These are phyloP conservation scores for Boloria selene DNA, from an alignment of 2,888 invertebrate genomes.

Conservation along the genomic window DNA sequence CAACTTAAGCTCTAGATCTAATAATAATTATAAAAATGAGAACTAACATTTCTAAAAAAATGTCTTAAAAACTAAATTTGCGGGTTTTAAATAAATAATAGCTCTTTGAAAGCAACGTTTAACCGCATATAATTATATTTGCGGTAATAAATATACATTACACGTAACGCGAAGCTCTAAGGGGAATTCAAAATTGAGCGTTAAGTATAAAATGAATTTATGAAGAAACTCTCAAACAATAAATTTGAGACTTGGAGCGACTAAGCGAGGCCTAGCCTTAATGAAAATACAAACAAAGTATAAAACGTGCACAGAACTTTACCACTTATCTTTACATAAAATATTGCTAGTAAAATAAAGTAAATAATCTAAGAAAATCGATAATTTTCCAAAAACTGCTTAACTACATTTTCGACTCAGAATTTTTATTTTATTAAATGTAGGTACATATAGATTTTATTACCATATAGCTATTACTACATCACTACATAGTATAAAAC, in stretches of 20 bases:
- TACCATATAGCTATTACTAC: no score
- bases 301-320: conserved; percentile 1
- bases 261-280: conserved; percentile 9
- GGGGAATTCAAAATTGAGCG: conserved; percentile 32
- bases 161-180: conserved; percentile 8
- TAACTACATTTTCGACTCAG: no score
- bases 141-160: conserved; percentile 7
- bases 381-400: no score
- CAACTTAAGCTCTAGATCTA: no score
- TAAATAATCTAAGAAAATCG: no score
- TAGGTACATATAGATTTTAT: no score
- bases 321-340: conserved; percentile 9
- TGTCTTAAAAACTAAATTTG: no score
- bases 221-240: conserved; percentile 28
- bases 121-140: neutral
- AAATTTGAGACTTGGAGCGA: conserved; percentile 19
- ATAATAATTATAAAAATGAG: no score
- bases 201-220: conserved; percentile 37
- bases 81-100: no score
- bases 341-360: neutral
- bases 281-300: conserved; percentile 10
- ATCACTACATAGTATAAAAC: no score
- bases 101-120: neutral
- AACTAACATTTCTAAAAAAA: no score
- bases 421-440: no score